Percentiles rank a stretch among this genome's conserved stretches.
Conservation (phyloP, 2,113 vertebrate species). For the Thalassoma bifasciatum region DNA sequence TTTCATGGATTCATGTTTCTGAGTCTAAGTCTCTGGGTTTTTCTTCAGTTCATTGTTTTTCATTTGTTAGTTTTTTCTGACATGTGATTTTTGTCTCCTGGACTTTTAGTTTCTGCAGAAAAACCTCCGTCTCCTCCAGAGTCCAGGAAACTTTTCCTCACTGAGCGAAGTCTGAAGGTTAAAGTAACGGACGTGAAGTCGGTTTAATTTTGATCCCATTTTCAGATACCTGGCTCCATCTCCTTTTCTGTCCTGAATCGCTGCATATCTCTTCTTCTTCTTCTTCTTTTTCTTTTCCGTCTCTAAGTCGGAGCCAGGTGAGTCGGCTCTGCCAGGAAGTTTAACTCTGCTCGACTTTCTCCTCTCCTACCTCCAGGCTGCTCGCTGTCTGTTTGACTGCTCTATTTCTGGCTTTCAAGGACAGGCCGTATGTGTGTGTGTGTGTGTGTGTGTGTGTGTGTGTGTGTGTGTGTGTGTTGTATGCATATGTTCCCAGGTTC, state of each 20-base stretch:
- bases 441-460: constrained; percentile 13
- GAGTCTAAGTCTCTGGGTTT: too few species aligned
- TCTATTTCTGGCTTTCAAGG: constrained; percentile 68
- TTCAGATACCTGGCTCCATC: constrained; percentile 38
- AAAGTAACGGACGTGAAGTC: constrained; percentile 16
- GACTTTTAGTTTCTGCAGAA: too few species aligned
- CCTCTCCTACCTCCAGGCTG: constrained; percentile 64
- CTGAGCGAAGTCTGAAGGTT: constrained; percentile 30
- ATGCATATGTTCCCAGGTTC: not conserved
- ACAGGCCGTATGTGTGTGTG: constrained; percentile 25
- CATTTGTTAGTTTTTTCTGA: too few species aligned
- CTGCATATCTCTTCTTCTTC: constrained; percentile 26
- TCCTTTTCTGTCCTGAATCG: not conserved
- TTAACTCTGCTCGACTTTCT: constrained; percentile 59
- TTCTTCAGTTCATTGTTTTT: too few species aligned
- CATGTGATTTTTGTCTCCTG: too few species aligned
- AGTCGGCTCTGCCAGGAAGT: constrained; percentile 34
- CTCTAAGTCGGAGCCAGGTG: constrained; percentile 24
- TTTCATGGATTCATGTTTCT: too few species aligned
- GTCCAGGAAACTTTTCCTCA: not conserved
- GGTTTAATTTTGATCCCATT: constrained; percentile 40
- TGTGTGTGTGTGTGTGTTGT: constrained; percentile 8
- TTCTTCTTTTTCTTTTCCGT: constrained; percentile 18
- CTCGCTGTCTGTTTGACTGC: constrained; percentile 56
- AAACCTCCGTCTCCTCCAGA: not conserved